phyloP scores from a whole-genome alignment of 2,797 vertebrate species.

The Sciurus carolinensis region DNA sequence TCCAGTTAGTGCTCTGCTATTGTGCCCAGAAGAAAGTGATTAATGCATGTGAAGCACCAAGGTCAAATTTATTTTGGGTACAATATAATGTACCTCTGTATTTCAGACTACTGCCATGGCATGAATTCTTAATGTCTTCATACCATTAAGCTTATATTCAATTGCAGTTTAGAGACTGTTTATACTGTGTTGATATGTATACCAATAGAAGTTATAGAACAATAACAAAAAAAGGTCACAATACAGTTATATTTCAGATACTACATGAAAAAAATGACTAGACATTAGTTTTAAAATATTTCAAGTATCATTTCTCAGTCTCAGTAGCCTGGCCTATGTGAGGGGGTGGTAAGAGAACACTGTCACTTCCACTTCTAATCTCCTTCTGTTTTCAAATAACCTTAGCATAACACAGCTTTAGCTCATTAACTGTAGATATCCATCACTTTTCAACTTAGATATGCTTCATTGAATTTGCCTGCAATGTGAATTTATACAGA shows the following conservation, averaged over 20 bases:
- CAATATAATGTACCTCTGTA: conserved; percentile 45
- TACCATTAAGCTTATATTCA: conserved; percentile 43
- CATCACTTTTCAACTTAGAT: conserved; percentile 77
- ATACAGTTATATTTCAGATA: conserved; percentile 39
- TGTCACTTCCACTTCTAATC: conserved; percentile 66
- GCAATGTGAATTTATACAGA: conserved; percentile 62
- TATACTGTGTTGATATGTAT: conserved; percentile 11
- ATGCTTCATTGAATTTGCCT: conserved; percentile 65
- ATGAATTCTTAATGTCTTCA: conserved; percentile 67
- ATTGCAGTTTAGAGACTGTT: conserved; percentile 64
- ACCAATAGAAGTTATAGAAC: neutral
- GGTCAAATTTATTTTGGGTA: conserved; percentile 81
- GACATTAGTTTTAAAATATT: conserved; percentile 50
- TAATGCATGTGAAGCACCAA: conserved; percentile 71
- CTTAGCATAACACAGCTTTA: conserved; percentile 69
- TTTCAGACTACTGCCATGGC: conserved; percentile 32
- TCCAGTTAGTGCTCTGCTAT: conserved; percentile 36
- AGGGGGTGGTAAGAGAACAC: neutral
- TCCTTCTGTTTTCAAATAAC: conserved; percentile 78
- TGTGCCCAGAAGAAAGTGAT: conserved; percentile 73
- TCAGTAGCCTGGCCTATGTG: neutral
- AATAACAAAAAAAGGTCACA: neutral
- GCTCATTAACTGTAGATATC: conserved; percentile 71
- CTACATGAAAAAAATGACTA: neutral
- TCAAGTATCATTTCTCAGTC: conserved; percentile 18